Conservation (phyloP, 30 jellyfish, hydroid and myxozoan species). For the Sanderia malayensis region DNA sequence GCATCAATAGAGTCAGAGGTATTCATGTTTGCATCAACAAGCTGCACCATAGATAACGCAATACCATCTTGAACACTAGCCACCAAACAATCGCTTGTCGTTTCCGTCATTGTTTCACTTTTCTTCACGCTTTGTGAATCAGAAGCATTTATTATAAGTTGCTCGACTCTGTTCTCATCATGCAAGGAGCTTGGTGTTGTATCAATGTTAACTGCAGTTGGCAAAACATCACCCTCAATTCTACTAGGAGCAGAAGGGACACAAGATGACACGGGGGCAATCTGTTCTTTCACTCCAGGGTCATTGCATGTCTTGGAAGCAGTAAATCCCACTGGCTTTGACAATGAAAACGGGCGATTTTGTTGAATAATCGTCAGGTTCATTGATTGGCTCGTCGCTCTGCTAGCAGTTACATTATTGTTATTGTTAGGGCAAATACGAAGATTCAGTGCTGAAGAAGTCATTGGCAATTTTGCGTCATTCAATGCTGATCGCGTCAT, state of each 20-base stretch:
- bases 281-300: too few species aligned
- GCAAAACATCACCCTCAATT: not conserved
- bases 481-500: slow-evolving; percentile 39
- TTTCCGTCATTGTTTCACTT: not conserved
- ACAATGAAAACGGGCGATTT: too few species aligned
- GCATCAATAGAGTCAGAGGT: not conserved
- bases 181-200: too few species aligned
- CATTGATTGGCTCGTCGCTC: slow-evolving; percentile 20
- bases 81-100: not conserved
- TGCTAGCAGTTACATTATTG: too few species aligned
- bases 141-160: too few species aligned
- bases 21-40: too few species aligned
- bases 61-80: not conserved
- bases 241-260: not conserved
- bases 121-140: not conserved
- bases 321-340: too few species aligned
- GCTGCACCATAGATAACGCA: not conserved
- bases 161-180: too few species aligned
- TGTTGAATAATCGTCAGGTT: slow-evolving; percentile 12
- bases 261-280: not conserved
- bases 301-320: too few species aligned
- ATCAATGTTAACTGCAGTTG: not conserved
- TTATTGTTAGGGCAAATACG: too few species aligned
- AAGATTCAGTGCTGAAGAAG: too few species aligned
- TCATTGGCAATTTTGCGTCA: slow-evolving; percentile 34